Evolutionary conservation across 2,888 invertebrate genomes (phyloP).

Genomic region (Beris morrisii): DNA sequence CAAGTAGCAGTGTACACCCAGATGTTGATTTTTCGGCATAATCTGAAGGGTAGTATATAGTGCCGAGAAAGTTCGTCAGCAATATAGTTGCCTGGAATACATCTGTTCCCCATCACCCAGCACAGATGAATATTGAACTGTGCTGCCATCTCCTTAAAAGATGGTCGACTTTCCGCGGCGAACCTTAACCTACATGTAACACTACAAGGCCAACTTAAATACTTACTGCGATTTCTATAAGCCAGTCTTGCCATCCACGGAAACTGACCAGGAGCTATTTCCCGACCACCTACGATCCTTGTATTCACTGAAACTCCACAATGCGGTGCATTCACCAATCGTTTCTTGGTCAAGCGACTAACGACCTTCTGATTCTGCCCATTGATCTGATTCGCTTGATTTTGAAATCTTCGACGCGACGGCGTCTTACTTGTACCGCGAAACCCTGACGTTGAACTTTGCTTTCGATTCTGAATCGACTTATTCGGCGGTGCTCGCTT

Average conservation of each 20-base stretch:
- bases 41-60: no score
- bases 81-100: no score
- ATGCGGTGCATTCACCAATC: constrained; percentile 41
- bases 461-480: background rate
- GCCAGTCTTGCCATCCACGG: constrained; percentile 63
- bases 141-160: no score
- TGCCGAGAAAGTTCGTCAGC: no score
- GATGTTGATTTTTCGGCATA: no score
- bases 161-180: no score
- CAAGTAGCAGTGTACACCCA: no score
- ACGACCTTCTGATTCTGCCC: constrained; percentile 2
- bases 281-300: constrained; percentile 58
- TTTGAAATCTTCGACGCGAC: constrained; percentile 3
- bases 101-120: no score
- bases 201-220: background rate
- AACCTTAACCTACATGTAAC: no score
- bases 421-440: constrained; percentile 5
- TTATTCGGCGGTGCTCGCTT: background rate
- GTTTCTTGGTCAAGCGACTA: constrained; percentile 22
- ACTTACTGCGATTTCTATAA: constrained; percentile 54
- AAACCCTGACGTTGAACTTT: constrained; percentile 1
- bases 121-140: no score
- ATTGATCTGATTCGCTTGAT: constrained; percentile 11
- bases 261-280: constrained; percentile 59
- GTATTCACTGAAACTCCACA: constrained; percentile 51